Evolutionary conservation across 2,888 invertebrate species (phyloP).

Genomic region (Cotesia congregata): DNA sequence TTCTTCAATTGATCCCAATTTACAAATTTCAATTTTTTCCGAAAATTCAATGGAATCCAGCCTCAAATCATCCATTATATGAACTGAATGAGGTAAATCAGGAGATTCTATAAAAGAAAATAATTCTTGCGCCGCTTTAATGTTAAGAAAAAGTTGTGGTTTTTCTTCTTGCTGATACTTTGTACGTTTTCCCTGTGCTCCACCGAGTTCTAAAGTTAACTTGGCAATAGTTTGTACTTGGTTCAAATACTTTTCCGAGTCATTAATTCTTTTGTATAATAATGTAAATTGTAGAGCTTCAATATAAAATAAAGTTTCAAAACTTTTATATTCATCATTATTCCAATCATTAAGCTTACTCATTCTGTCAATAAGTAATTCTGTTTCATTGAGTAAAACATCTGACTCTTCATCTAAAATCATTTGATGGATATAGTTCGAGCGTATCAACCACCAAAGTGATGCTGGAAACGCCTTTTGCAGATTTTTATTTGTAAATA

Average conservation of each 20-base stretch:
- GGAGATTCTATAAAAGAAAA: conserved; percentile 70
- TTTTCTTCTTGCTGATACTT: conserved; percentile 86
- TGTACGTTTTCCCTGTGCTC: conserved; percentile 91
- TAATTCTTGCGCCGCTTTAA: conserved; percentile 71
- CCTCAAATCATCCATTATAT: conserved; percentile 88
- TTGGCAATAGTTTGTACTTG: conserved; percentile 77
- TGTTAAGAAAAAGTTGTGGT: conserved; percentile 85
- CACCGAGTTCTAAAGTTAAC: conserved; percentile 79
- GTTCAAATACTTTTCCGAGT: conserved; percentile 78
- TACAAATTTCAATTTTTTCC: conserved; percentile 73
- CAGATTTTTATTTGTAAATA: conserved; percentile 63
- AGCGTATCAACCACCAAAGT: conserved; percentile 79
- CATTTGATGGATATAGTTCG: conserved; percentile 81
- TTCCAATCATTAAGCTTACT: conserved; percentile 45
- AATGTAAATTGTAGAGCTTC: conserved; percentile 80
- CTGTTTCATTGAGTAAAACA: conserved; percentile 75
- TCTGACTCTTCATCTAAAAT: conserved; percentile 83
- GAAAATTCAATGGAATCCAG: conserved; percentile 83
- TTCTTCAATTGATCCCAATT: conserved; percentile 81
- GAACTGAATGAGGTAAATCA: conserved; percentile 77
- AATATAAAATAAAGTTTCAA: conserved; percentile 71
- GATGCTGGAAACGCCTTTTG: conserved; percentile 71
- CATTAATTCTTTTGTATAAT: conserved; percentile 80
- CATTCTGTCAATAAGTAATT: conserved; percentile 70
- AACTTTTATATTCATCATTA: conserved; percentile 48